A percentile compares a stretch with the other conserved stretches of the same genome.
Evolutionary conservation across 2,113 vertebrate species (phyloP).

Genomic region (Prochilodus magdalenae): DNA sequence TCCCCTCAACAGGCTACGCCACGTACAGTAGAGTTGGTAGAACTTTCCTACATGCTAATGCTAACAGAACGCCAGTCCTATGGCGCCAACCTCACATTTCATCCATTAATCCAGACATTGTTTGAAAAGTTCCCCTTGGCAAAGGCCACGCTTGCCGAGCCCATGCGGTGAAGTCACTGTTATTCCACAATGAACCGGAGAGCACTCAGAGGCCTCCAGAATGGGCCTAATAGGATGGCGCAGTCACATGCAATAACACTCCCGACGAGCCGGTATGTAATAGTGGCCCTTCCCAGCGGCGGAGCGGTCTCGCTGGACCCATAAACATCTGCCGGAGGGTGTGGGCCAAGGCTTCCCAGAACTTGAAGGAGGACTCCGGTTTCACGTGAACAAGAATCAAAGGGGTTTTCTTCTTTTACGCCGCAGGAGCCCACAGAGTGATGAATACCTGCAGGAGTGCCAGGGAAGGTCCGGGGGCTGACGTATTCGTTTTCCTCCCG

Average conservation of each 20-base stretch:
- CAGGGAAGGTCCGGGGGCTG: background rate
- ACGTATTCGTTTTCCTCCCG: no score
- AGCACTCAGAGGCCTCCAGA: conserved; percentile 17
- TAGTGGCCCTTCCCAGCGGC: conserved; percentile 39
- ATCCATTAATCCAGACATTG: conserved; percentile 38
- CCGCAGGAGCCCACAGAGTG: conserved; percentile 10
- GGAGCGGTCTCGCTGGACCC: conserved; percentile 32
- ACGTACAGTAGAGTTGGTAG: background rate
- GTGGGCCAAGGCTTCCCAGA: conserved; percentile 3
- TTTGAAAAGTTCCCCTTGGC: conserved; percentile 46
- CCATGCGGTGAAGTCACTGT: conserved; percentile 56
- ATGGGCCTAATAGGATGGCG: conserved; percentile 50
- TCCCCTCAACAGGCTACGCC: no score
- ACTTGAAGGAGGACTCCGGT: conserved; percentile 17
- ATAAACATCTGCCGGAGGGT: conserved; percentile 35
- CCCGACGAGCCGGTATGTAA: conserved; percentile 39
- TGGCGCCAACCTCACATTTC: conserved; percentile 21
- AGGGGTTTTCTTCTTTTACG: conserved; percentile 3
- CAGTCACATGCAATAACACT: conserved; percentile 53
- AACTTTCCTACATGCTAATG: conserved; percentile 10
- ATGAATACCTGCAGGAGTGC: conserved; percentile 15
- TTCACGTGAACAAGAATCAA: conserved; percentile 38
- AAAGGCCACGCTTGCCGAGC: conserved; percentile 3
- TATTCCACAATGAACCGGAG: conserved; percentile 54
- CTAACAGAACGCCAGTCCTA: background rate